phyloP scores from a whole-genome alignment of 2,888 invertebrate species.

The Stenoptilia bipunctidactyla region DNA sequence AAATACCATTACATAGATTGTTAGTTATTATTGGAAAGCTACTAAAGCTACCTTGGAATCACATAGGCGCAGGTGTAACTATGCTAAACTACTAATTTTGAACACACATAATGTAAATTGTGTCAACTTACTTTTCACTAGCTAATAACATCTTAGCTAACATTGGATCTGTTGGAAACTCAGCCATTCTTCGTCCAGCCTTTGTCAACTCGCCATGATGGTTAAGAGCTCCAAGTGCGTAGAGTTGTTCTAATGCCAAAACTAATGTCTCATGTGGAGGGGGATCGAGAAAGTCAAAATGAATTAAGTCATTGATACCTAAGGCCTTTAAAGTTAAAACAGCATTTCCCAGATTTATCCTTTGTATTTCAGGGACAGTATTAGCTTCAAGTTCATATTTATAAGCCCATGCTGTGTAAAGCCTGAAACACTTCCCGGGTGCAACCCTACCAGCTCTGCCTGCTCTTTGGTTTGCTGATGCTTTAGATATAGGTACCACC shows the following conservation, averaged over 20 bases:
- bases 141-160: constrained; percentile 98
- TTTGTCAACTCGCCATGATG: constrained; percentile 98
- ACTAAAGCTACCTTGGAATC: too few relatives aligned
- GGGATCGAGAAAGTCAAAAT: constrained; percentile 98
- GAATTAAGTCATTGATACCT: constrained; percentile 96
- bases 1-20: too few relatives aligned
- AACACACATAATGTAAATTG: too few relatives aligned
- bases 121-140: constrained; percentile 86
- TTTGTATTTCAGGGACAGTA: constrained; percentile 97
- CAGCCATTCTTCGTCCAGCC: constrained; percentile 97
- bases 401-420: constrained; percentile 99
- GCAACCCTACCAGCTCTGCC: constrained; percentile 96
- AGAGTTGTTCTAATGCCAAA: constrained; percentile 95
- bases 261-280: constrained; percentile 95
- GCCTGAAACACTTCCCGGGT: constrained; percentile 97
- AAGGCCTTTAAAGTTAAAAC: constrained; percentile 96
- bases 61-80: too few relatives aligned
- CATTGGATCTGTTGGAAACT: constrained; percentile 99
- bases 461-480: constrained; percentile 97
- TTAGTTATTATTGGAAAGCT: too few relatives aligned
- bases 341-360: constrained; percentile 97
- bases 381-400: constrained; percentile 98
- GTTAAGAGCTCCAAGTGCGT: constrained; percentile 97
- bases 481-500: constrained; percentile 98
- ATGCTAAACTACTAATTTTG: too few relatives aligned